Evolutionary conservation across 2,797 vertebrate genomes (phyloP).

Genomic region (Darevskia mixta): DNA sequence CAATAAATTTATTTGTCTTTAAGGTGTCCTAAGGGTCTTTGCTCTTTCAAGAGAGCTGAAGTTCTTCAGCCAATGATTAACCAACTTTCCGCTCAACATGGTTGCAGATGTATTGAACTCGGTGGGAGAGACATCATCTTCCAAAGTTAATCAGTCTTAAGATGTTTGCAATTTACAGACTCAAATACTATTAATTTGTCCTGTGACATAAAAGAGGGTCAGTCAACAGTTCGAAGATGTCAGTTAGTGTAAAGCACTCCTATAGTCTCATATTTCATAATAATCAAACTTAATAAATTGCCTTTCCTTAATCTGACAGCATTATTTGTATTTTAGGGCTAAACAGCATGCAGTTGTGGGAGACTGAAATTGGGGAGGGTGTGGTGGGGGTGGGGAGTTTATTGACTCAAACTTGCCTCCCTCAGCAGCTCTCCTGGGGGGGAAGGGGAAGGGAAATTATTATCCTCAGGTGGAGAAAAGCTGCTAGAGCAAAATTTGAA

Average conservation of each 20-base stretch:
- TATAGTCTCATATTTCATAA: no score
- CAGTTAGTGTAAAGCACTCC: neutral
- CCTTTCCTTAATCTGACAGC: no score
- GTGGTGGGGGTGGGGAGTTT: no score
- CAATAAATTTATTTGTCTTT: neutral
- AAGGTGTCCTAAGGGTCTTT: neutral
- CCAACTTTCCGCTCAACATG: neutral
- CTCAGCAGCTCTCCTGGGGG: no score
- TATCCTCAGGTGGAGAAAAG: no score
- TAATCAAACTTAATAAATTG: neutral
- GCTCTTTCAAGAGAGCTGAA: neutral
- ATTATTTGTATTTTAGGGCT: no score
- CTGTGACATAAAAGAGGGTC: neutral
- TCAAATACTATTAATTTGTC: neutral
- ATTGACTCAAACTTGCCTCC: no score
- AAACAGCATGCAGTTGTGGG: no score
- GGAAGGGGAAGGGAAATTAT: no score
- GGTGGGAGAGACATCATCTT: neutral
- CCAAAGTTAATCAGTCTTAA: conserved; percentile 11
- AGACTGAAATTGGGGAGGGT: no score
- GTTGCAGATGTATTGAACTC: neutral
- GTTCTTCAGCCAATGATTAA: neutral
- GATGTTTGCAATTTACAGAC: neutral
- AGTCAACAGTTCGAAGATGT: neutral
- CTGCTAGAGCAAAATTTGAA: no score